Conservation (phyloP, 1,140 invertebrate genomes). For the Chlorops oryzae region DNA sequence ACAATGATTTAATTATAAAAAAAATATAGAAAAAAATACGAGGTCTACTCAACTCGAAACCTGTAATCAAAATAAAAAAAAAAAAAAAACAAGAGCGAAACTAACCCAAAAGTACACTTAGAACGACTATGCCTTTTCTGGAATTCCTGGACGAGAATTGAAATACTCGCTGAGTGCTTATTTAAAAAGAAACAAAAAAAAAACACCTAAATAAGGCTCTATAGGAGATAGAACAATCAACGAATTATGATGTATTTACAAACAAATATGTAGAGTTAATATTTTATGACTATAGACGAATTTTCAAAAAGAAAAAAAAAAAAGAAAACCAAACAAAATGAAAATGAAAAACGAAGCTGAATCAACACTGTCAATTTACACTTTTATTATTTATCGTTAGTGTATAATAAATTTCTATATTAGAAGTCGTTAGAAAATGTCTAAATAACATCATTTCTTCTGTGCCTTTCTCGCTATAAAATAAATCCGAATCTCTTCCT, state of each 20-base stretch:
- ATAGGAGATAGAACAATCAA: slow-evolving; percentile 15
- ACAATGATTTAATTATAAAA: too few species aligned
- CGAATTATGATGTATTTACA: slow-evolving; percentile 14
- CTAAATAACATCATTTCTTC: slow-evolving; percentile 16
- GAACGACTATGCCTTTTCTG: too few species aligned
- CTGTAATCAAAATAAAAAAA: too few species aligned
- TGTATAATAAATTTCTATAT: slow-evolving; percentile 14
- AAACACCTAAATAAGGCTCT: slow-evolving; percentile 12
- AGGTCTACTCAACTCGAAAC: too few species aligned
- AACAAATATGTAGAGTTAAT: slow-evolving; percentile 12
- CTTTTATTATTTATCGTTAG: slow-evolving; percentile 14
- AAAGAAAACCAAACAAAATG: slow-evolving; percentile 7
- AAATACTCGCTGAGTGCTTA: too few species aligned
- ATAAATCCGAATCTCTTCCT: too few species aligned
- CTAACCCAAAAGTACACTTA: too few species aligned
- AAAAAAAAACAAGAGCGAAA: too few species aligned
- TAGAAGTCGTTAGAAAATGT: slow-evolving; percentile 13
- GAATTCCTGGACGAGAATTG: too few species aligned
- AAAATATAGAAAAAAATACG: too few species aligned
- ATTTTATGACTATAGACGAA: not conserved
- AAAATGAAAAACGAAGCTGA: slow-evolving; percentile 22
- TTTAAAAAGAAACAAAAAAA: slow-evolving; percentile 14
- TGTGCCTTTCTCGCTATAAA: slow-evolving; percentile 15
- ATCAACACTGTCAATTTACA: slow-evolving; percentile 17
- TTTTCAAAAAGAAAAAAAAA: slow-evolving; percentile 7